phyloP scores from a whole-genome alignment of 2,888 invertebrate genomes.

The Mesorhabditis sp. region DNA sequence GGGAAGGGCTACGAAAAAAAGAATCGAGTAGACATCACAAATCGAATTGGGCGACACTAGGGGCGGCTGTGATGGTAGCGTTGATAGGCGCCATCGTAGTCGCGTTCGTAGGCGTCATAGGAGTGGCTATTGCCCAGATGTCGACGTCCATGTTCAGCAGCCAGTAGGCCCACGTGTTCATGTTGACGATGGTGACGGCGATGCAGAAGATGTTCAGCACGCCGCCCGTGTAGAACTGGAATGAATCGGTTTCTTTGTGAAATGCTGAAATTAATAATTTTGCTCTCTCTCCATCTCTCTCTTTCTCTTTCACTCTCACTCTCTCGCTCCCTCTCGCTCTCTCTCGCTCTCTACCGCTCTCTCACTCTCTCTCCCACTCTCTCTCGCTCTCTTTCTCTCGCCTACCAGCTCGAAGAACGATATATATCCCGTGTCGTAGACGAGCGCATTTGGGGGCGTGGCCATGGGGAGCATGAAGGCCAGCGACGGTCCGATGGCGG shows the following conservation, averaged over 20 bases:
- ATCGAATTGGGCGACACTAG: too few species aligned
- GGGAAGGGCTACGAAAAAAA: too few species aligned
- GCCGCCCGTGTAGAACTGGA: slow-evolving; percentile 38
- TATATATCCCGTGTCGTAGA: slow-evolving; percentile 54
- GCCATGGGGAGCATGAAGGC: slow-evolving; percentile 65
- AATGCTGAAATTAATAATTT: slow-evolving; percentile 61
- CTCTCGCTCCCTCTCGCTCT: too few species aligned
- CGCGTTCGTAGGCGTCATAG: too few species aligned
- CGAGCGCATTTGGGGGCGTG: slow-evolving; percentile 66
- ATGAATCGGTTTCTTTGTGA: neutral
- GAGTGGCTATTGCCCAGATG: neutral
- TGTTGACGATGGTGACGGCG: slow-evolving; percentile 39
- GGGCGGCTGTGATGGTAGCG: too few species aligned
- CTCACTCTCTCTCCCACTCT: too few species aligned
- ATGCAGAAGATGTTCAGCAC: slow-evolving; percentile 45
- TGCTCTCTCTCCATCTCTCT: neutral
- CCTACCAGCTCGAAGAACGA: slow-evolving; percentile 44
- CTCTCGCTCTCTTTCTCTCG: too few species aligned
- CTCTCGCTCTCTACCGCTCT: too few species aligned
- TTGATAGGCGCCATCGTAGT: too few species aligned
- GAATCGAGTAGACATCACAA: too few species aligned
- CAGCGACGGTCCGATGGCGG: slow-evolving; percentile 58
- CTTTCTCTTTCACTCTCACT: too few species aligned
- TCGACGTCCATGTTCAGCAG: slow-evolving; percentile 38
- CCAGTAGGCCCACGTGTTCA: slow-evolving; percentile 43